Percentiles rank a stretch among this genome's conserved stretches.
Evolutionary conservation across 2,888 invertebrate genomes (phyloP).

Genomic region (Camponotus fellah): DNA sequence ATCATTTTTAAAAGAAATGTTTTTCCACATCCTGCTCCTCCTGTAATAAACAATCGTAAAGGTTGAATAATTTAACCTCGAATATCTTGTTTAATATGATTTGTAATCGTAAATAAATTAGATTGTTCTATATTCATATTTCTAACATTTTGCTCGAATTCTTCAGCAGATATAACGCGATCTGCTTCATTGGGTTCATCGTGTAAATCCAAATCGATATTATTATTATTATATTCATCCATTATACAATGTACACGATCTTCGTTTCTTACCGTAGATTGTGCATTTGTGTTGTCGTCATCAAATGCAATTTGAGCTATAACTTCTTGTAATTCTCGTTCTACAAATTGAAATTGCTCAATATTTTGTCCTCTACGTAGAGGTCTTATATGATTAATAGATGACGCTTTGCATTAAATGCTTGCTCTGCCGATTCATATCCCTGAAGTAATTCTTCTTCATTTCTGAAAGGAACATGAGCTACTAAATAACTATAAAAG

Average conservation of each 20-base stretch:
- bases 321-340: neutral
- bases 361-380: neutral
- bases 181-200: neutral
- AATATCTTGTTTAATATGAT: neutral
- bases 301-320: neutral
- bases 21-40: neutral
- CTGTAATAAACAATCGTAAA: too few species aligned
- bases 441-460: neutral
- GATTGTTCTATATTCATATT: neutral
- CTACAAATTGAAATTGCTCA: conserved; percentile 7
- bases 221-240: neutral
- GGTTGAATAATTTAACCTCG: neutral
- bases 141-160: neutral
- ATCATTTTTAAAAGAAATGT: neutral
- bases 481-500: conserved; percentile 13
- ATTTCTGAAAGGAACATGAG: neutral
- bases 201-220: neutral
- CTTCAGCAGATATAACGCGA: neutral
- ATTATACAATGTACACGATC: neutral
- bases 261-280: neutral
- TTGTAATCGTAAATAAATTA: neutral
- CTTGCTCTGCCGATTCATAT: neutral
- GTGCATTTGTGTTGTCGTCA: neutral
- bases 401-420: neutral
- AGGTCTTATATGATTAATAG: neutral